Conservation (phyloP, 2,113 vertebrate species). For the Microtus richardsoni region DNA sequence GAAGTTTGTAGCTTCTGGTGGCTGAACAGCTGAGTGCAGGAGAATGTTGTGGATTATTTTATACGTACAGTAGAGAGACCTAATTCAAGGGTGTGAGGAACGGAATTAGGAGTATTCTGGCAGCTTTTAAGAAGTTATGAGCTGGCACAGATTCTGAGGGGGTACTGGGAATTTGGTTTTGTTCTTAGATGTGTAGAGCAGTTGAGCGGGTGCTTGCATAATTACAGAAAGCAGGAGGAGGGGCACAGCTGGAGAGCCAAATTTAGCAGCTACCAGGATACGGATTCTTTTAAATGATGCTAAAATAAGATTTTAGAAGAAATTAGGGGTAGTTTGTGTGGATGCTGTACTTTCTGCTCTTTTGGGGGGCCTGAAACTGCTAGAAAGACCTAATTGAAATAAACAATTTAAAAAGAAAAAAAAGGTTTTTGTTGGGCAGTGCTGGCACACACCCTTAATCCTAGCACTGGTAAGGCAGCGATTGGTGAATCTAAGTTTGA, state of each 20-base stretch:
- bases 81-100: neutral
- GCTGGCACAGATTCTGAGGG: neutral
- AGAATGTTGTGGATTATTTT: neutral
- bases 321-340: neutral
- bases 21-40: neutral
- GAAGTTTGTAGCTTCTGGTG: neutral
- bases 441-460: neutral
- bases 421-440: neutral
- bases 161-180: constrained; percentile 18
- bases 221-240: neutral
- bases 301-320: neutral
- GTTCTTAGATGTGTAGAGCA: neutral
- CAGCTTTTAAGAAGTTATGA: neutral
- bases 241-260: neutral
- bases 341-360: neutral
- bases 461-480: neutral
- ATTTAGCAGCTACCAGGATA: neutral
- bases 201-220: neutral
- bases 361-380: neutral
- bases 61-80: neutral
- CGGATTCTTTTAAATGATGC: neutral
- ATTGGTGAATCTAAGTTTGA: neutral
- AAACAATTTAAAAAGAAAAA: neutral
- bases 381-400: neutral
- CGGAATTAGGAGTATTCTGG: neutral